These are phyloP conservation scores for Cephalotes varians DNA, from an alignment of 2,888 invertebrate genomes.

Conservation along the genomic window DNA sequence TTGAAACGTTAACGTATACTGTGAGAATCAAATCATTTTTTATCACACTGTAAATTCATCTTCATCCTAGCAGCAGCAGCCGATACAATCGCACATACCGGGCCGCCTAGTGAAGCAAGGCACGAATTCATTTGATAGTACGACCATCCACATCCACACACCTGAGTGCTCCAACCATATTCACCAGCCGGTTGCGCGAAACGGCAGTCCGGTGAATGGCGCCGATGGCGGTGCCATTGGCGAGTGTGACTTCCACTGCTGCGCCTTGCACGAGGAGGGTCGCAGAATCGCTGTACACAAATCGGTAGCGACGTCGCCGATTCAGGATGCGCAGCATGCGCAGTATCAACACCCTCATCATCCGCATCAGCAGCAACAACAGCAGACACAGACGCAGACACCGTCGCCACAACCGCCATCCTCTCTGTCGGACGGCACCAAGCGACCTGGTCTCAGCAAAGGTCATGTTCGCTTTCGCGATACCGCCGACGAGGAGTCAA, in stretches of 20 bases:
- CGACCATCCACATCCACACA: slow-evolving; percentile 93
- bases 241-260: slow-evolving; percentile 98
- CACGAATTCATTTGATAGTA: slow-evolving; percentile 89
- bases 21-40: too few species aligned
- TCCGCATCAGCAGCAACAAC: slow-evolving; percentile 78
- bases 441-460: slow-evolving; percentile 88
- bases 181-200: slow-evolving; percentile 90
- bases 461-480: slow-evolving; percentile 95
- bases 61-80: slow-evolving; percentile 78
- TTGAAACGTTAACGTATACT: neutral
- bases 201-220: slow-evolving; percentile 89
- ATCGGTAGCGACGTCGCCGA: slow-evolving; percentile 96
- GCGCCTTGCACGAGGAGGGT: slow-evolving; percentile 97
- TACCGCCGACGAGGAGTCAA: slow-evolving; percentile 88
- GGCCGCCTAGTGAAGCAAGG: slow-evolving; percentile 87
- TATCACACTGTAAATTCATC: slow-evolving; percentile 1
- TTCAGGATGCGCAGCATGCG: slow-evolving; percentile 91
- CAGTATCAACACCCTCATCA: slow-evolving; percentile 80
- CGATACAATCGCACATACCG: slow-evolving; percentile 77
- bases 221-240: slow-evolving; percentile 87
- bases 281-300: slow-evolving; percentile 96
- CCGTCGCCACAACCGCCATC: slow-evolving; percentile 89
- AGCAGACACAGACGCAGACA: slow-evolving; percentile 85
- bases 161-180: slow-evolving; percentile 92
- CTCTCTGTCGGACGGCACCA: slow-evolving; percentile 85